Conservation (phyloP, 2,113 vertebrate species). For the Poeciliopsis occidentalis region DNA sequence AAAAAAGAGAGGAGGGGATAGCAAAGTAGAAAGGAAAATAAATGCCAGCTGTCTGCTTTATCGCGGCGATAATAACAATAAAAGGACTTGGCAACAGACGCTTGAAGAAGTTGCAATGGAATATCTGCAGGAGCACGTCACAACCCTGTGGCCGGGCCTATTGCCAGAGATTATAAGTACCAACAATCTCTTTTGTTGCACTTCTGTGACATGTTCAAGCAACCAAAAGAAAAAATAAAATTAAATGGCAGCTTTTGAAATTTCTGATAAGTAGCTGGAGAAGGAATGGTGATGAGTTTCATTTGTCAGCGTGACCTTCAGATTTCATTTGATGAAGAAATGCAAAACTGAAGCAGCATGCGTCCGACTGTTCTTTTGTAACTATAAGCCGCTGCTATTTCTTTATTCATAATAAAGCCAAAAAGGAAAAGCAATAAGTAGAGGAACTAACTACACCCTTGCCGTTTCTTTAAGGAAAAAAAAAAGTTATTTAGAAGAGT, state of each 20-base stretch:
- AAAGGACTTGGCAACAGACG: slow-evolving; percentile 29
- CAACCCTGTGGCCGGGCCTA: slow-evolving; percentile 5
- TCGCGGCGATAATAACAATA: slow-evolving; percentile 42
- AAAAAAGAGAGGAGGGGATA: not conserved
- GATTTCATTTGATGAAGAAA: slow-evolving; percentile 44
- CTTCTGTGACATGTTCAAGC: not conserved
- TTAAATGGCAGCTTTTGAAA: slow-evolving; percentile 23
- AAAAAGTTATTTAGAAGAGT: no score
- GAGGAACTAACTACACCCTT: not conserved
- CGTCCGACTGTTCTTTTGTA: not conserved
- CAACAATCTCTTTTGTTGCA: slow-evolving; percentile 29
- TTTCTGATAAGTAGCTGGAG: slow-evolving; percentile 14
- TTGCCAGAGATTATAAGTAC: slow-evolving; percentile 45
- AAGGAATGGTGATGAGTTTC: slow-evolving; percentile 33
- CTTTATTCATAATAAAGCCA: not conserved
- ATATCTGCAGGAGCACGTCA: slow-evolving; percentile 40
- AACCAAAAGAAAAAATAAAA: slow-evolving; percentile 1
- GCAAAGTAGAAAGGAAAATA: slow-evolving; percentile 48
- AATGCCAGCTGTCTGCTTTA: slow-evolving; percentile 61
- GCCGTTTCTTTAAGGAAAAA: not conserved
- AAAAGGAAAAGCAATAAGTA: not conserved
- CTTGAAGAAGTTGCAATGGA: slow-evolving; percentile 43
- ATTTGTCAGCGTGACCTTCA: slow-evolving; percentile 55
- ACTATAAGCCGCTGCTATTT: not conserved
- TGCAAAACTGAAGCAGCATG: slow-evolving; percentile 33